Evolutionary conservation across 2,888 invertebrate genomes (phyloP).

Genomic region (Mythimna loreyi): DNA sequence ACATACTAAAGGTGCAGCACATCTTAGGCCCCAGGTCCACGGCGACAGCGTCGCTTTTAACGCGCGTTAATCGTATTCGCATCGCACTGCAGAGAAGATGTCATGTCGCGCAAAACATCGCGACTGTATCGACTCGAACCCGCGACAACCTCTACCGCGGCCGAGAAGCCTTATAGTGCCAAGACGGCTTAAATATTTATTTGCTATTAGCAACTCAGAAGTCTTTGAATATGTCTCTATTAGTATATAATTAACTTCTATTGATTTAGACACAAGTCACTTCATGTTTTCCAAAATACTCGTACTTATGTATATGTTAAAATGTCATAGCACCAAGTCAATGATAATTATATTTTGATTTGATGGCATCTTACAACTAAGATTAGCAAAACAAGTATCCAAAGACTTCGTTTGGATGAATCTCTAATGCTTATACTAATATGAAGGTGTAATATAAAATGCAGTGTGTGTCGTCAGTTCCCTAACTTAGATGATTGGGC

Average conservation of each 20-base stretch:
- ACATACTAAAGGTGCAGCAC: not conserved
- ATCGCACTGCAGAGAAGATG: no score
- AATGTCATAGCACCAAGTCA: constrained; percentile 44
- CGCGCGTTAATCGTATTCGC: no score
- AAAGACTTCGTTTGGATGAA: not conserved
- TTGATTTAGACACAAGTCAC: constrained; percentile 6
- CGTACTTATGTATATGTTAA: constrained; percentile 15
- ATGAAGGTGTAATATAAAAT: not conserved
- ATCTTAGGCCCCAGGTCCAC: no score
- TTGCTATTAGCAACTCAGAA: not conserved
- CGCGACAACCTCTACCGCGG: no score
- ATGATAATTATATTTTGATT: constrained; percentile 16
- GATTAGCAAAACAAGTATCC: not conserved
- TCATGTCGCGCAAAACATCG: no score
- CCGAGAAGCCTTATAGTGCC: not conserved
- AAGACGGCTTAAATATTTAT: not conserved
- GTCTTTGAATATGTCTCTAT: not conserved
- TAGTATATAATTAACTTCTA: constrained; percentile 1
- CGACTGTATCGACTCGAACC: no score
- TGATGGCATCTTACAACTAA: constrained; percentile 21
- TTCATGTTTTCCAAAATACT: not conserved
- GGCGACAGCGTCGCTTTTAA: no score
- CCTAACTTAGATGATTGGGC: constrained; percentile 5
- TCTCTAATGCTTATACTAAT: not conserved
- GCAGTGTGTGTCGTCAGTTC: constrained; percentile 12